These are phyloP conservation scores for Dryas iulia DNA, from an alignment of 1,140 invertebrate species.

Conservation along the genomic window DNA sequence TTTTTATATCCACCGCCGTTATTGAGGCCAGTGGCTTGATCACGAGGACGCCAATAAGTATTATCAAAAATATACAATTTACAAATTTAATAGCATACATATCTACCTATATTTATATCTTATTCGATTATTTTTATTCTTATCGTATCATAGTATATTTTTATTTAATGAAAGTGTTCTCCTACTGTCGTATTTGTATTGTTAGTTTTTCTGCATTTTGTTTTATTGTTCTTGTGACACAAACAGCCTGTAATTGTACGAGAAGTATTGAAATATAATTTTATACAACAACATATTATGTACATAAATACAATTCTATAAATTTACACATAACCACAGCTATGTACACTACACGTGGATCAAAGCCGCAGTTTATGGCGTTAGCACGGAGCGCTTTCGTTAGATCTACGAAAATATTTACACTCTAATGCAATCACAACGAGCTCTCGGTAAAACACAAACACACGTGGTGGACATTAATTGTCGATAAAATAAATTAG, in stretches of 20 bases:
- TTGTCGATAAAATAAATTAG: slow-evolving; percentile 29
- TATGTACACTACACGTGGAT: neutral
- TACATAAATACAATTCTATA: slow-evolving; percentile 8
- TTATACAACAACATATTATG: neutral
- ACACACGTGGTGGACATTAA: slow-evolving; percentile 6
- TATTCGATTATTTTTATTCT: neutral
- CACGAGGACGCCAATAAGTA: neutral
- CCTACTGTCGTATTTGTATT: too few species aligned
- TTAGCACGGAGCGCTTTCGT: slow-evolving; percentile 10
- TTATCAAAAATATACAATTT: neutral
- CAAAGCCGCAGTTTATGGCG: slow-evolving; percentile 9
- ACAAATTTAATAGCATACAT: too few species aligned
- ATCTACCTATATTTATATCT: too few species aligned
- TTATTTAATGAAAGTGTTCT: too few species aligned
- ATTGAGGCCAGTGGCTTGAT: neutral
- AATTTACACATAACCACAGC: neutral
- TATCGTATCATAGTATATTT: neutral
- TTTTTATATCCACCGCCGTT: slow-evolving; percentile 20
- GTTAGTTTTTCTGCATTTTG: neutral
- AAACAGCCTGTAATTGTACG: slow-evolving; percentile 27
- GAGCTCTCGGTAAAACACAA: neutral
- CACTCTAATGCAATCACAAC: slow-evolving; percentile 6
- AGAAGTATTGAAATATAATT: neutral
- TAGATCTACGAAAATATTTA: slow-evolving; percentile 25
- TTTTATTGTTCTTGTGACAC: slow-evolving; percentile 14